Conservation (phyloP, 2,888 invertebrate species). For the Leptinotarsa tumamoca region DNA sequence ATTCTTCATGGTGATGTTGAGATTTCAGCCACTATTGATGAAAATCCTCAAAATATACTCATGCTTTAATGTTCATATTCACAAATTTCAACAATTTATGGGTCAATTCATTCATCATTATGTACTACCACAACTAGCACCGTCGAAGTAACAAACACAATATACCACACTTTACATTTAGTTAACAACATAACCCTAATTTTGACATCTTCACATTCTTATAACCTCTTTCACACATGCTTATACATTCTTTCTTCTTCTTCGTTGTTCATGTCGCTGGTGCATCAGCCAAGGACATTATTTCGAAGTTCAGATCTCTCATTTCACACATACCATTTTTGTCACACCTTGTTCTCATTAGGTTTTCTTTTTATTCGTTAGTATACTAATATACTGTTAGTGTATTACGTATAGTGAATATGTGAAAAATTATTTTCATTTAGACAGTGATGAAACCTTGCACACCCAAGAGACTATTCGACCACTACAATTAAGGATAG, state of each 20-base stretch:
- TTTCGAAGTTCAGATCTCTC: no score
- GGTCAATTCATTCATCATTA: no score
- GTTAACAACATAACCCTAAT: neutral
- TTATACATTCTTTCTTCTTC: neutral
- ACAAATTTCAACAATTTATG: neutral
- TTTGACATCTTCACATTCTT: neutral
- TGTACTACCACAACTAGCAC: neutral
- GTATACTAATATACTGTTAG: no score
- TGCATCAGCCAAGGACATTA: no score
- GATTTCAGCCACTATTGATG: slow-evolving; percentile 1
- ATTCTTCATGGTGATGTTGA: slow-evolving; percentile 71
- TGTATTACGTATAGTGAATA: no score
- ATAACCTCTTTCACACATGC: neutral
- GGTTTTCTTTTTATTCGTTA: no score
- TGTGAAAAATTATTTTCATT: no score
- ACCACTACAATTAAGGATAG: no score
- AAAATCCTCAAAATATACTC: neutral
- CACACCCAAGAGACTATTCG: no score
- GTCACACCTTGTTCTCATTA: no score
- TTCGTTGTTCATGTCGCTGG: neutral
- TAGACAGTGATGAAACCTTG: no score
- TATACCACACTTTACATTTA: neutral
- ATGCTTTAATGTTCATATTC: neutral
- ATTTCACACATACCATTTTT: no score
- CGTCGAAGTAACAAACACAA: neutral